Base-by-base conservation (phyloP, 2,888 invertebrate genomes). In the Latrodectus hesperus region DNA sequence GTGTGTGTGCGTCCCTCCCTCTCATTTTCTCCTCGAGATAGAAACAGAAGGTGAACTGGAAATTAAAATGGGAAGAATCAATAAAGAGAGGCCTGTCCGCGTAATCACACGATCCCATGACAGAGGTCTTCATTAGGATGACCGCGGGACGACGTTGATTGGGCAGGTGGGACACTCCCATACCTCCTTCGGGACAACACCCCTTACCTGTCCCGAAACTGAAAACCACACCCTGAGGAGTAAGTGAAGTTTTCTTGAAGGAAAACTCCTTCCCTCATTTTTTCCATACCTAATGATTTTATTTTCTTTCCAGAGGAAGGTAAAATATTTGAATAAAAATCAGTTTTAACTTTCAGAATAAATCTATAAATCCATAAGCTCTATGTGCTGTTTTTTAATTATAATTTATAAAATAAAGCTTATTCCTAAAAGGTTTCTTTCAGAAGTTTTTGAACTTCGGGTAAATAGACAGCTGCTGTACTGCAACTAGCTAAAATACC, bases 41-140 rank as follows among this genome's bases (percentile, higher is more conserved):
- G 12, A 68, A 22, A 68, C 8, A 22, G 64, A 74, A 79, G 68
- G 70, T 60, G 74, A 64, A 55, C 75, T 26, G 72, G 51, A 68
- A 80, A 85, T 85, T 85, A 85, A 85, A 80, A 67, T 67, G 75
- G 55, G 22, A 70, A 60, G 80, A 86, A 86, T 86, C 86, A 86
- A 86, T 86, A 86, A 85, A 75, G 64, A 22, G 65, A 16, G 83
- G 83, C 38, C 49, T 60, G 84, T 68, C 71, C 65, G 60, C 65
- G 55, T 85, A 85, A 85, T 85, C 75, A 77, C 51, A 53, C 72
- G 80, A 22, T 86, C 52, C 80, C 65, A 76, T 81, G 86, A 86
- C 86, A 86, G 80, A 86, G 81, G 86, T 86, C 86, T 86, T 86
- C 86, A 86, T 86, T 86, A 86, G 72, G 81, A 55, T 78, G 84